phyloP scores from a whole-genome alignment of 1,140 invertebrate species.

The Aphelinus certus region DNA sequence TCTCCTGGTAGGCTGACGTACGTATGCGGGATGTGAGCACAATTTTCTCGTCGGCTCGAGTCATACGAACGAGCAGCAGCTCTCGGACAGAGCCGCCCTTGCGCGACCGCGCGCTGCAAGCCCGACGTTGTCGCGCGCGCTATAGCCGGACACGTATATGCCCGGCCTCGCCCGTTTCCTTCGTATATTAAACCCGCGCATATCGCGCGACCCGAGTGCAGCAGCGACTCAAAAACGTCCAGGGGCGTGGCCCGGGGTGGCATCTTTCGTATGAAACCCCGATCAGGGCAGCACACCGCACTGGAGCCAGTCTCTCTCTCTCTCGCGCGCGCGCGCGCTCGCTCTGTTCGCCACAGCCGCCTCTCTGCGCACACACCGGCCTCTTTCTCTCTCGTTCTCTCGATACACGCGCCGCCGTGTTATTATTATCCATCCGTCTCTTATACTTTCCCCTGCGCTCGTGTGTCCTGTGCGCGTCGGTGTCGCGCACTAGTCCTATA shows the following conservation, averaged over 20 bases:
- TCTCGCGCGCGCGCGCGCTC: slow-evolving; percentile 10
- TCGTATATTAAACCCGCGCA: no score
- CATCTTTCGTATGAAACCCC: slow-evolving; percentile 62
- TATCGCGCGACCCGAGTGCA: no score
- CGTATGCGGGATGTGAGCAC: slow-evolving; percentile 51
- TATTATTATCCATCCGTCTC: slow-evolving; percentile 44
- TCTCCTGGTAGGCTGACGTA: slow-evolving; percentile 48
- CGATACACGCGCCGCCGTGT: slow-evolving; percentile 13
- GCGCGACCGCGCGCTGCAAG: no score
- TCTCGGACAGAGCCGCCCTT: no score
- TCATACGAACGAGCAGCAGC: slow-evolving; percentile 21
- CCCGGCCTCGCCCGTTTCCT: no score
- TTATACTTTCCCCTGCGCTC: slow-evolving; percentile 45
- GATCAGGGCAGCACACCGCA: slow-evolving; percentile 58
- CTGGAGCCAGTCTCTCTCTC: slow-evolving; percentile 48
- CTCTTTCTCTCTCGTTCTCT: slow-evolving; percentile 32
- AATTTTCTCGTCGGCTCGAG: slow-evolving; percentile 39
- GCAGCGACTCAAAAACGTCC: background rate
- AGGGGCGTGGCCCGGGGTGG: slow-evolving; percentile 64
- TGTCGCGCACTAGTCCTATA: no score
- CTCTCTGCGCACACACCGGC: background rate
- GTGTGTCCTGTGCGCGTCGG: background rate
- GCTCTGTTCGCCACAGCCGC: background rate
- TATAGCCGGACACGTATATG: no score
- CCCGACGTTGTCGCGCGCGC: no score